A percentile compares a stretch with the other conserved stretches of the same genome.
These are phyloP conservation scores for Caerostris extrusa DNA, from an alignment of 1,140 invertebrate species.

Conservation along the genomic window DNA sequence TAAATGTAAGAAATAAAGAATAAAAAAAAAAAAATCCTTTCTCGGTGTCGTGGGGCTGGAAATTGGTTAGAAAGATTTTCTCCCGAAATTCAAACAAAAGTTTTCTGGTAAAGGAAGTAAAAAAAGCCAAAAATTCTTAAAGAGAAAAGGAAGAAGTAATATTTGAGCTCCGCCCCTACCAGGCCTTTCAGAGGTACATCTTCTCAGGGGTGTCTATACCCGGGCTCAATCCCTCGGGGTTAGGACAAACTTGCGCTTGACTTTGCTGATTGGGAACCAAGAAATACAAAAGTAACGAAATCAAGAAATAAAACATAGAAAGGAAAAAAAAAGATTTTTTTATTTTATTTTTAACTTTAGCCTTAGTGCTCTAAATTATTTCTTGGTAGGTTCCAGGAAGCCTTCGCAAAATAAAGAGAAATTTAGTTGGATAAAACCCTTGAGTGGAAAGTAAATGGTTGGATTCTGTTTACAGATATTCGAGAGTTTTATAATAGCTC, in stretches of 20 bases:
- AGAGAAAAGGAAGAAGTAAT: constrained; percentile 50
- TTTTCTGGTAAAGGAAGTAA: background rate
- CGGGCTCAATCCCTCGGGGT: constrained; percentile 30
- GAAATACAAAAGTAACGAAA: constrained; percentile 61
- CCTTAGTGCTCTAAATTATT: constrained; percentile 58
- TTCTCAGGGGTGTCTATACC: constrained; percentile 46
- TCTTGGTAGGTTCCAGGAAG: background rate
- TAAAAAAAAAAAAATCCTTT: background rate
- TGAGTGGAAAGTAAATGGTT: constrained; percentile 57
- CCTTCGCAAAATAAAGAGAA: constrained; percentile 47
- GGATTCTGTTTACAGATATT: constrained; percentile 52
- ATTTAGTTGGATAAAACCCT: constrained; percentile 56
- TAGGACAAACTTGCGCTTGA: constrained; percentile 61
- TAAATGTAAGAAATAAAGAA: background rate
- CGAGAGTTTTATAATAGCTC: constrained; percentile 25
- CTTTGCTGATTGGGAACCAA: constrained; percentile 62
- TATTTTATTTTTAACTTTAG: constrained; percentile 45
- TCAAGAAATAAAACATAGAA: constrained; percentile 52
- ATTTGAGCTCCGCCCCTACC: constrained; percentile 67
- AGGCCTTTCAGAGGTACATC: constrained; percentile 2
- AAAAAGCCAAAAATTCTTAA: constrained; percentile 29
- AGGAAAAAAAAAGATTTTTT: background rate
- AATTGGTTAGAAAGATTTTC: constrained; percentile 58
- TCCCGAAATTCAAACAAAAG: constrained; percentile 69
- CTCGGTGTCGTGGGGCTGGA: background rate